Percentiles rank a stretch among this genome's conserved stretches.
phyloP scores from a whole-genome alignment of 2,797 vertebrate species.

The Gallinago nigripennis region DNA sequence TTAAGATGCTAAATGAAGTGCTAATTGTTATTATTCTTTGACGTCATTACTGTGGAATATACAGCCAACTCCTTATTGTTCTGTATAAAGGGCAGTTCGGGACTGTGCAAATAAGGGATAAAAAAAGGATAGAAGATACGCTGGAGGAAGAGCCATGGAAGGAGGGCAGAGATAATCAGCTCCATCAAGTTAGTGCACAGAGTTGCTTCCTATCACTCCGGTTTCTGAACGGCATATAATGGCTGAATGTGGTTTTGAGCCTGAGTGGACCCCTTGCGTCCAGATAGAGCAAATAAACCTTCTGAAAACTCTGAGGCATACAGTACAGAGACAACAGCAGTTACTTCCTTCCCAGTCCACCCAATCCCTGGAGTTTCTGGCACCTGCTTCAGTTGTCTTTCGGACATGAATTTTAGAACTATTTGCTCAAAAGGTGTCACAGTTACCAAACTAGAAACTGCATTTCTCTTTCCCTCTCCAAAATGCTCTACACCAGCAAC shows the following conservation, averaged over 20 bases:
- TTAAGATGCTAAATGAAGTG: constrained; percentile 47
- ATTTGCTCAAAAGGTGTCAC: background rate
- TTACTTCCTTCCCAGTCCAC: background rate
- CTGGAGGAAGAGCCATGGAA: background rate
- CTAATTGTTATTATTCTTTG: constrained; percentile 50
- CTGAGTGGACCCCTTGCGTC: background rate
- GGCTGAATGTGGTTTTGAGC: background rate
- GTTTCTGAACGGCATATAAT: background rate
- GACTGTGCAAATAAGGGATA: background rate
- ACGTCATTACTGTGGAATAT: constrained; percentile 16
- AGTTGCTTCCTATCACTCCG: background rate
- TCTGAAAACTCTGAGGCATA: background rate
- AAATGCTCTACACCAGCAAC: background rate
- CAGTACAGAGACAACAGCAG: background rate
- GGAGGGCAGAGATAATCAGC: background rate
- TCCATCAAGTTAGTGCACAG: background rate
- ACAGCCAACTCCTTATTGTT: constrained; percentile 21
- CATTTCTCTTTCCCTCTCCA: background rate
- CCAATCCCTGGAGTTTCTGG: background rate
- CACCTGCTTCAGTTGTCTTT: background rate
- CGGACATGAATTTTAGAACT: background rate
- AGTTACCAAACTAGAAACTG: background rate
- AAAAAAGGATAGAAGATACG: background rate
- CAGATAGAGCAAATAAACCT: background rate
- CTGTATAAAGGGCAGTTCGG: background rate